Conservation (phyloP, 2,888 invertebrate species). For the Celastrina argiolus region DNA sequence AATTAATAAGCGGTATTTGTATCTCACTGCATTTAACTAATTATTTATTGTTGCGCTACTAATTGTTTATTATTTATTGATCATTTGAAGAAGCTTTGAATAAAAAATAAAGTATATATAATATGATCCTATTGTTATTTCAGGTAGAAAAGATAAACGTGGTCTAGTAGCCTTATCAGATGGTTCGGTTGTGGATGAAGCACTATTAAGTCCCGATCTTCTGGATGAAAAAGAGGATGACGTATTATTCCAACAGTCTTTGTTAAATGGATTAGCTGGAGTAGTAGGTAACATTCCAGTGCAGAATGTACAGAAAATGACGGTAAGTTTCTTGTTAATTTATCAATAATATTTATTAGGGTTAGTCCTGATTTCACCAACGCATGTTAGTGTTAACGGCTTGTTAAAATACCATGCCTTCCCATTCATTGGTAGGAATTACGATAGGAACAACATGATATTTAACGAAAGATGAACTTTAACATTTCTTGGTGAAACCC, state of each 20-base stretch:
- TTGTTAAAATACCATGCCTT: too few species aligned
- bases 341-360: not conserved
- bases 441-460: too few species aligned
- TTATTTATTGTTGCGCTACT: not conserved
- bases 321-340: slow-evolving; percentile 55
- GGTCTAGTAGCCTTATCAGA: slow-evolving; percentile 82
- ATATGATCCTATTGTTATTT: slow-evolving; percentile 29
- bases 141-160: slow-evolving; percentile 80
- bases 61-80: not conserved
- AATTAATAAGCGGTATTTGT: not conserved
- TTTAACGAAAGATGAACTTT: too few species aligned
- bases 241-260: slow-evolving; percentile 71
- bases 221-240: slow-evolving; percentile 53
- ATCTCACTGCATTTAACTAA: not conserved
- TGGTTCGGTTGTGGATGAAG: slow-evolving; percentile 83
- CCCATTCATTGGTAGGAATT: too few species aligned
- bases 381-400: too few species aligned
- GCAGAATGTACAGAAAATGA: slow-evolving; percentile 80
- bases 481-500: too few species aligned
- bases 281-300: slow-evolving; percentile 81
- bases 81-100: not conserved
- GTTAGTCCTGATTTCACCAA: too few species aligned
- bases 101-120: not conserved
- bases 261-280: slow-evolving; percentile 82
- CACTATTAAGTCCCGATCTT: slow-evolving; percentile 64